Percentiles rank a stretch among this genome's conserved stretches.
Conservation (phyloP, 2,113 vertebrate species). For the Etheostoma cragini region DNA sequence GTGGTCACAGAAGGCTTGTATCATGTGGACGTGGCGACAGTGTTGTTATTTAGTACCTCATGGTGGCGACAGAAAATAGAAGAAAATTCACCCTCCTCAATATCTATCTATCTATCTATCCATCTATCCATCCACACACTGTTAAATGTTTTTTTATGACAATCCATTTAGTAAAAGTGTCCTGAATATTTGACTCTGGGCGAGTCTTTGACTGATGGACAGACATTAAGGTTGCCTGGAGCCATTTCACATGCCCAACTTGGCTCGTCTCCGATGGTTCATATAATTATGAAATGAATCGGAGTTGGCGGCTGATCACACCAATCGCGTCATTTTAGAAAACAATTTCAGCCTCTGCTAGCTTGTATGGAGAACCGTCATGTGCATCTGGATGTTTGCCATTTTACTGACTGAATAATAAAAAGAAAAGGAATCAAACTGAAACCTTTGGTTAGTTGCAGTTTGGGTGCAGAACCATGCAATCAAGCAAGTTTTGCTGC, state of each 20-base stretch:
- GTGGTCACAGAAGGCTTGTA: too few relatives aligned
- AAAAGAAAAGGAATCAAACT: neutral
- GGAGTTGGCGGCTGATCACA: constrained; percentile 9
- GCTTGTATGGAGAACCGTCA: neutral
- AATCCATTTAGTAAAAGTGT: neutral
- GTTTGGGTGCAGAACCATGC: neutral
- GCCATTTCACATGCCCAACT: neutral
- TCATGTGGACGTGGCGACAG: too few relatives aligned
- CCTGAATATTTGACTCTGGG: neutral
- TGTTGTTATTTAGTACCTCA: too few relatives aligned
- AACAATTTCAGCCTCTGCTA: neutral
- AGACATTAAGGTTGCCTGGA: neutral
- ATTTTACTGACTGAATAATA: neutral
- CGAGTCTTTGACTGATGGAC: neutral
- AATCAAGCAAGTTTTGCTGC: neutral
- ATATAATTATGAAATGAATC: neutral
- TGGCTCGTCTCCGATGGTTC: neutral
- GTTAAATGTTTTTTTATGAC: neutral
- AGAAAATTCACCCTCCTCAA: neutral
- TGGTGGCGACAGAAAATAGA: too few relatives aligned
- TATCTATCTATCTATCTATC: neutral
- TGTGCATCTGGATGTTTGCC: neutral
- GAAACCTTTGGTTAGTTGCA: neutral
- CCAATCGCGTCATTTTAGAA: neutral
- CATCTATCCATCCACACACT: too few relatives aligned